Conservation (phyloP, 2,888 invertebrate genomes). For the Serrognathus titanus region DNA sequence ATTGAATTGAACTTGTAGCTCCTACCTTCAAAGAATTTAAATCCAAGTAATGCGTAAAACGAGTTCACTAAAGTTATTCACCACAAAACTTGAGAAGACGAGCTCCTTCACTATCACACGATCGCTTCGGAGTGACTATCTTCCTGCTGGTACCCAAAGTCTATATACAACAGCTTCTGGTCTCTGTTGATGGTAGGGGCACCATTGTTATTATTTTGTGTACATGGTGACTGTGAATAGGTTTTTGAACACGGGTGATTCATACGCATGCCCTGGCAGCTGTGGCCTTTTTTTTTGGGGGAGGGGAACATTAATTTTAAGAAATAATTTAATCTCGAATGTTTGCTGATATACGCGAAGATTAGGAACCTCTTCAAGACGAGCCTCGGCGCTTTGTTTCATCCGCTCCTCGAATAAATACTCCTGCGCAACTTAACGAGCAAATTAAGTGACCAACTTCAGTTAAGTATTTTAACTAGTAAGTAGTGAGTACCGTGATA, state of each 20-base stretch:
- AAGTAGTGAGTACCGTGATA: too few relatives aligned
- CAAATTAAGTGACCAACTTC: too few relatives aligned
- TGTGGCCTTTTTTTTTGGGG: neutral
- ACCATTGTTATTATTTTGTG: conserved; percentile 18
- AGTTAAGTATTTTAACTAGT: too few relatives aligned
- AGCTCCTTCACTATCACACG: conserved; percentile 3
- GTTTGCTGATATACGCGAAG: too few relatives aligned
- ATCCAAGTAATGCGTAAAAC: conserved; percentile 9
- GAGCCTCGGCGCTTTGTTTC: too few relatives aligned
- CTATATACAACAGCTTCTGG: conserved; percentile 21
- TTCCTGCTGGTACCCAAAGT: conserved; percentile 16
- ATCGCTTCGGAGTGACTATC: conserved; percentile 20
- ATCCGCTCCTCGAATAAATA: too few relatives aligned
- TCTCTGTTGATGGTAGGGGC: conserved; percentile 15
- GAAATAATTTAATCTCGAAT: too few relatives aligned
- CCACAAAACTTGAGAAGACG: conserved; percentile 5
- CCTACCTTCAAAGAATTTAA: neutral
- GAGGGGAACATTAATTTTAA: neutral
- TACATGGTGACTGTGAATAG: conserved; percentile 9
- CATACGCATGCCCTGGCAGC: conserved; percentile 16
- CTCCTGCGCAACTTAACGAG: too few relatives aligned
- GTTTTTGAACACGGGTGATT: conserved; percentile 13
- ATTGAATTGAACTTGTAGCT: too few relatives aligned
- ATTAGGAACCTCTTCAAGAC: too few relatives aligned
- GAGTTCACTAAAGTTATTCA: conserved; percentile 11